Conservation (phyloP, 2,888 invertebrate species). For the Synanthedon myopaeformis region DNA sequence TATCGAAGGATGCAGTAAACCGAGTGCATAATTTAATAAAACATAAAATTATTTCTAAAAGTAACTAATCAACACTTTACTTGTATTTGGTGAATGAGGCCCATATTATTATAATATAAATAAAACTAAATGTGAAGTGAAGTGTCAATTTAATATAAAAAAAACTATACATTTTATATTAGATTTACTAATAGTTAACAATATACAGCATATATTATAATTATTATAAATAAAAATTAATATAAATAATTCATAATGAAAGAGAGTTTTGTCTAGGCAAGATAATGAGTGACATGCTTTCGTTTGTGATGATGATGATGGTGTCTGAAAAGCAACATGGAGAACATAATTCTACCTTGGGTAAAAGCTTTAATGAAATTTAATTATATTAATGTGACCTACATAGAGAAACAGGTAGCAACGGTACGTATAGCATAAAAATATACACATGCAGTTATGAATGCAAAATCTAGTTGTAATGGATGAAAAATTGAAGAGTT, state of each 20-base stretch:
- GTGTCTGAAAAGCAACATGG: constrained; percentile 50
- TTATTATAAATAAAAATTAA: not conserved
- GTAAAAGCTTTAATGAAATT: constrained; percentile 10
- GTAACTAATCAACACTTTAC: too few relatives aligned
- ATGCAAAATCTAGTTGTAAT: too few relatives aligned
- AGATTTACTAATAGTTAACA: not conserved
- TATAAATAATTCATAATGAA: not conserved
- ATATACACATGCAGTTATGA: not conserved
- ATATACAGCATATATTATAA: not conserved
- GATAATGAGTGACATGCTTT: constrained; percentile 53
- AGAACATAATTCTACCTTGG: constrained; percentile 16
- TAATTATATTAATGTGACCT: constrained; percentile 7
- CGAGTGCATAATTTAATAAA: too few relatives aligned
- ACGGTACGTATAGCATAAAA: not conserved
- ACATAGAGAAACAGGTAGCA: not conserved
- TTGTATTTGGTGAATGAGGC: too few relatives aligned
- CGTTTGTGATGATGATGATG: constrained; percentile 44
- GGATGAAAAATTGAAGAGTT: too few relatives aligned
- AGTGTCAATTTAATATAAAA: too few relatives aligned
- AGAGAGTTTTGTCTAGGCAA: constrained; percentile 24
- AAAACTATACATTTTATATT: not conserved
- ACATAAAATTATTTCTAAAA: too few relatives aligned
- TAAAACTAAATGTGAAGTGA: too few relatives aligned
- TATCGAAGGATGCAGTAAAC: too few relatives aligned
- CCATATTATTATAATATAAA: too few relatives aligned